Evolutionary conservation across 1,140 invertebrate species (phyloP), one percentile per base, ranked within the genome.

Genomic region (Globodera ellingtonae): DNA sequence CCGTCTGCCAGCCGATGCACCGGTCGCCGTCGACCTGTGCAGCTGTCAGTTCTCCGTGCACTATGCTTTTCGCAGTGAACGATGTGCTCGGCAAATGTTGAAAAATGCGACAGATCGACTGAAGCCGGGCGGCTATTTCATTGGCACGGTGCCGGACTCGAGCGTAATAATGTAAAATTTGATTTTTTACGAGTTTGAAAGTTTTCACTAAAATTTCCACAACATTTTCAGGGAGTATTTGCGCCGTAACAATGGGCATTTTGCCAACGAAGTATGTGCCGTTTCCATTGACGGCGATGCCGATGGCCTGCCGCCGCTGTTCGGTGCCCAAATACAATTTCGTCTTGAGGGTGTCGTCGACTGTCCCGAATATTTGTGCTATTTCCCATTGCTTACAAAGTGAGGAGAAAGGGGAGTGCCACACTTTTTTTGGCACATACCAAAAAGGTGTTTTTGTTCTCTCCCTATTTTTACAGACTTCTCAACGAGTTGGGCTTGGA

Each of bases 291-390:
- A 93, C 82, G 94, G 96, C 89, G 86, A 85, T 50, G 81, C 76
- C 65, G 50, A 93, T 83, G 91, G 93, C 66, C 81, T 92, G 13
- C 92, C 93, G 84, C 94, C 95, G 6, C 89, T 98, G 15, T 99
- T 99, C 92, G 97, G 97, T 66, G 95, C 94, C 52, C 95, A 96
- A 90, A 98, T 99, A 91, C 93, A 96, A 90, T 99, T 99, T 90
- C 93, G 95, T 88, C 90, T 99, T 73, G 95, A 98, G 89, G 95
- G 94, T 66, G 95, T 97, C 18, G 97, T 99, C 0, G 93, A 99
- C 90, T 99, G 97, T 91, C 97, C 97, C 46, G 97, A 99, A 90
- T 99, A 98, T 91, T 91, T 99, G 48, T 96, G 98, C 18, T 93
- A 98, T 90, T 94, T 98, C 90, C 94, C 95, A 46, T 91, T 93